phyloP scores from a whole-genome alignment of 2,888 invertebrate genomes.

The Drosophila birchii region DNA sequence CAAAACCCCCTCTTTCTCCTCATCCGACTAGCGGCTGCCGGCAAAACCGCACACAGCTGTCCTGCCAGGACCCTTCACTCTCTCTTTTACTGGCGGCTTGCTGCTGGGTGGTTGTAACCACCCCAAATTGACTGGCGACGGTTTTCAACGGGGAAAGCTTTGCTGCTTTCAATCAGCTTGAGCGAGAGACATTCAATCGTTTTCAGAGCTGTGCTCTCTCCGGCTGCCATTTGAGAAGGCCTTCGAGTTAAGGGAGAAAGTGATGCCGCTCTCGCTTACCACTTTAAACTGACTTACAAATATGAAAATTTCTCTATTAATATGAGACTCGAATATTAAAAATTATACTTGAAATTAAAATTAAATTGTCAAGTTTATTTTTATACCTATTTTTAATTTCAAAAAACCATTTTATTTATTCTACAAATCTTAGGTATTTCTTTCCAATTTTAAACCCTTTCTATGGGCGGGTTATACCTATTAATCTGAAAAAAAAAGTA shows the following conservation, averaged over 20 bases:
- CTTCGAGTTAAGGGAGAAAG: constrained; percentile 10
- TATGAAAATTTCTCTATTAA: background rate
- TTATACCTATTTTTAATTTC: background rate
- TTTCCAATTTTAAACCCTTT: background rate
- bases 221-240: background rate
- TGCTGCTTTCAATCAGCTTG: constrained; percentile 30
- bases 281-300: constrained; percentile 2
- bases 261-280: background rate
- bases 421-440: too few relatives aligned
- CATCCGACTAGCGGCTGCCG: constrained; percentile 51
- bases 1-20: background rate
- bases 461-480: too few relatives aligned
- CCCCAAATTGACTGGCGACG: constrained; percentile 26
- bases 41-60: constrained; percentile 69
- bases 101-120: constrained; percentile 19
- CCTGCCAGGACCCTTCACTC: constrained; percentile 28
- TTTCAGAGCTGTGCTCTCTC: constrained; percentile 9
- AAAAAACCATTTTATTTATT: background rate
- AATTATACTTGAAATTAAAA: background rate
- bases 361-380: background rate
- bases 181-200: constrained; percentile 45
- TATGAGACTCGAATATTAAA: background rate
- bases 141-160: constrained; percentile 41
- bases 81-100: constrained; percentile 2
- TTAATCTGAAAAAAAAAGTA: background rate